Conservation (phyloP, 1,140 invertebrate species). For the Dryas iulia region DNA sequence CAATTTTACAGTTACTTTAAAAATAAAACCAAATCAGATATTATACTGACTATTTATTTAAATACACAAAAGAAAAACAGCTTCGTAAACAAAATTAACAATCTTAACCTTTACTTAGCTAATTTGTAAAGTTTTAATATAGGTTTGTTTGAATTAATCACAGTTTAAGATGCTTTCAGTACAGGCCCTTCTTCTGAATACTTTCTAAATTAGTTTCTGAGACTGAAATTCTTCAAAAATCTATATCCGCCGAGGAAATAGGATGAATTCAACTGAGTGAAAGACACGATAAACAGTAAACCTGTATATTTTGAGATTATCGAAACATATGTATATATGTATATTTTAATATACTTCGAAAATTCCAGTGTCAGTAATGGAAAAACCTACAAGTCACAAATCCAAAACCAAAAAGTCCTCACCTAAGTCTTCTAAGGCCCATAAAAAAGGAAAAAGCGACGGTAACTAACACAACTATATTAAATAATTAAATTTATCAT, state of each 20-base stretch:
- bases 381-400: conserved; percentile 52
- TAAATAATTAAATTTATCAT: too few relatives aligned
- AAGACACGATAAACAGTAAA: too few relatives aligned
- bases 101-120: not conserved
- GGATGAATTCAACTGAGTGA: too few relatives aligned
- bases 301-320: too few relatives aligned
- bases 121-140: conserved; percentile 8
- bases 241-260: not conserved
- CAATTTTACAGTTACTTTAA: not conserved
- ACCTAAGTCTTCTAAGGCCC: conserved; percentile 52
- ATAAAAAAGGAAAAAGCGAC: conserved; percentile 55
- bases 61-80: not conserved
- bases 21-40: not conserved
- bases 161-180: conserved; percentile 17
- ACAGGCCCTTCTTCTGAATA: conserved; percentile 9
- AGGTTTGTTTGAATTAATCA: conserved; percentile 11
- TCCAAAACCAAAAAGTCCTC: conserved; percentile 56
- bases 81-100: not conserved
- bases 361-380: conserved; percentile 46
- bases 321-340: too few relatives aligned
- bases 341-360: not conserved
- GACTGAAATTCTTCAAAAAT: conserved; percentile 7
- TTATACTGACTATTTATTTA: not conserved
- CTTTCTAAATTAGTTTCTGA: conserved; percentile 17
- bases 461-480: conserved; percentile 38